Conservation (phyloP, 2,888 invertebrate species). For the Augiades crinisus region DNA sequence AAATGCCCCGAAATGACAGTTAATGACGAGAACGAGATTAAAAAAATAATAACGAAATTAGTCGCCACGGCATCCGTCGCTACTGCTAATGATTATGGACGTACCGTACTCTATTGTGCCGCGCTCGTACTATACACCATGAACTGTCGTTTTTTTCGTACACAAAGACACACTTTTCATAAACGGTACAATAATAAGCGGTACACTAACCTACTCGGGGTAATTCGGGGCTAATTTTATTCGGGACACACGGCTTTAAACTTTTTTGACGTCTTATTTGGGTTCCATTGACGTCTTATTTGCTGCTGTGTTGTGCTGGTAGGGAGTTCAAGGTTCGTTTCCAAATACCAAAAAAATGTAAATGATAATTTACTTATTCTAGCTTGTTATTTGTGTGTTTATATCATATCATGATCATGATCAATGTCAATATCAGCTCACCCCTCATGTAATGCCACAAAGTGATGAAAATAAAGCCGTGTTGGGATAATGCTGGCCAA, state of each 20-base stretch:
- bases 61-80: conserved; percentile 39
- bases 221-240: conserved; percentile 39
- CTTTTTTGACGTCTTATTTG: too few relatives aligned
- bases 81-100: conserved; percentile 48
- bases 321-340: too few relatives aligned
- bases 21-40: conserved; percentile 59
- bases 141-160: conserved; percentile 37
- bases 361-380: too few relatives aligned
- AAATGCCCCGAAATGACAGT: conserved; percentile 63
- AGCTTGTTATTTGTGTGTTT: too few relatives aligned
- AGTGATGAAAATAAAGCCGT: too few relatives aligned
- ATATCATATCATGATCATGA: too few relatives aligned
- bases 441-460: too few relatives aligned
- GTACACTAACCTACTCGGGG: conserved; percentile 48
- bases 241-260: conserved; percentile 35
- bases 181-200: conserved; percentile 45
- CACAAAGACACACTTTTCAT: conserved; percentile 43
- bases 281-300: too few relatives aligned
- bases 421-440: too few relatives aligned
- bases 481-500: too few relatives aligned
- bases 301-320: too few relatives aligned
- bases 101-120: conserved; percentile 50
- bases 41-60: conserved; percentile 59
- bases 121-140: conserved; percentile 40
- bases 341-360: too few relatives aligned